These are phyloP conservation scores for Thyatira batis DNA, from an alignment of 2,888 invertebrate species.

Conservation along the genomic window DNA sequence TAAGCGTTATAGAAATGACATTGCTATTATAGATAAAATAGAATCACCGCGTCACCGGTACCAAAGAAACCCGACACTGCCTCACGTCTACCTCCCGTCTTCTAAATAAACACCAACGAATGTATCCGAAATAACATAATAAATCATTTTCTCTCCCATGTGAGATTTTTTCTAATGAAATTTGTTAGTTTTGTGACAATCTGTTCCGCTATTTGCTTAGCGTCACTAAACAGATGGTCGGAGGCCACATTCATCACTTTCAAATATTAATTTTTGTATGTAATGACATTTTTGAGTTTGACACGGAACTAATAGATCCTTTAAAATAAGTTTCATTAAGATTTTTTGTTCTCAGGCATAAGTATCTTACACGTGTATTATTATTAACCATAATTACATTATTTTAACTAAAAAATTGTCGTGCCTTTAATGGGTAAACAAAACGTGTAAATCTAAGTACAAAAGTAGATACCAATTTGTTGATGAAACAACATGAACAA, in stretches of 20 bases:
- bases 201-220: slow-evolving; percentile 82
- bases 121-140: slow-evolving; percentile 67
- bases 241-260: slow-evolving; percentile 66
- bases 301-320: slow-evolving; percentile 51
- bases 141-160: slow-evolving; percentile 70
- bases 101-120: slow-evolving; percentile 36
- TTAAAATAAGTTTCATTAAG: too few relatives aligned
- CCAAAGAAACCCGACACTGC: slow-evolving; percentile 55
- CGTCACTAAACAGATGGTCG: slow-evolving; percentile 72
- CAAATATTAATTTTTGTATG: slow-evolving; percentile 60
- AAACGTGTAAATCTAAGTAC: slow-evolving; percentile 8
- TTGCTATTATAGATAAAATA: slow-evolving; percentile 47
- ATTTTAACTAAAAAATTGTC: too few relatives aligned
- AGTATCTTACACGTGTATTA: too few relatives aligned
- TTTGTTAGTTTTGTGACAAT: slow-evolving; percentile 79
- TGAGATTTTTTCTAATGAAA: slow-evolving; percentile 63
- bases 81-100: slow-evolving; percentile 46
- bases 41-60: slow-evolving; percentile 35
- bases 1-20: slow-evolving; percentile 27
- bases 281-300: slow-evolving; percentile 43
- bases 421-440: too few relatives aligned
- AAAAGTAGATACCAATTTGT: slow-evolving; percentile 11
- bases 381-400: too few relatives aligned
- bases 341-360: too few relatives aligned
- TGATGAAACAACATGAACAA: slow-evolving; percentile 32